Evolutionary conservation across 1,140 invertebrate genomes (phyloP).

Genomic region (Acromyrmex echinatior): DNA sequence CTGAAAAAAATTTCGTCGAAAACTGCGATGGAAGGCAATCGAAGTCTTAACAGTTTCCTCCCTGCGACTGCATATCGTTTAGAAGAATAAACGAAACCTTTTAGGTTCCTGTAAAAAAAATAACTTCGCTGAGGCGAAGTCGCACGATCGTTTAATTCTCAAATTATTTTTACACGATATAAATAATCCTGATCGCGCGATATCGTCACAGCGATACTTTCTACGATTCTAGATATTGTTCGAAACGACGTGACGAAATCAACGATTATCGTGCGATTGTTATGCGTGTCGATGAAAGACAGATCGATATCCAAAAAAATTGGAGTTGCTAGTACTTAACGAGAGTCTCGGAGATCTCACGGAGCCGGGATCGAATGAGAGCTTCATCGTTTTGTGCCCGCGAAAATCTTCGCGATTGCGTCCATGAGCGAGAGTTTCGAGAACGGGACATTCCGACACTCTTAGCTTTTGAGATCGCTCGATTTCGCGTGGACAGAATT

Average conservation of each 20-base stretch:
- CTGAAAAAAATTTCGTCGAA: slow-evolving; percentile 1
- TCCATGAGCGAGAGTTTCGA: neutral
- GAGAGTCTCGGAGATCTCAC: slow-evolving; percentile 43
- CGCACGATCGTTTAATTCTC: neutral
- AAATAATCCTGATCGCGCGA: neutral
- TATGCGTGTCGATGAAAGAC: slow-evolving; percentile 14
- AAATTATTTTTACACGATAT: slow-evolving; percentile 20
- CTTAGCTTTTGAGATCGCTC: neutral
- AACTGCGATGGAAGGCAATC: slow-evolving; percentile 7
- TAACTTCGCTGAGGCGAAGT: neutral
- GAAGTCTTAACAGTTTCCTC: slow-evolving; percentile 4
- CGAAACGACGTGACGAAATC: slow-evolving; percentile 1
- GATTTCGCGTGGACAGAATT: neutral
- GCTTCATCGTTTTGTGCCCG: neutral
- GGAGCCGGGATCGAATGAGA: slow-evolving; percentile 6
- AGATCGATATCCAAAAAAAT: slow-evolving; percentile 45
- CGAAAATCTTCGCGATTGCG: neutral
- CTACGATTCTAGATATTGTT: neutral
- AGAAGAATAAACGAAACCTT: neutral
- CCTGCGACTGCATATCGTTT: neutral
- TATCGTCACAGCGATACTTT: neutral
- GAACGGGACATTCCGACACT: neutral
- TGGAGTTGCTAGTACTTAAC: slow-evolving; percentile 80
- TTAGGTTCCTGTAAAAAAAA: neutral
- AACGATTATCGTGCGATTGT: slow-evolving; percentile 24